A percentile compares a stretch with the other conserved stretches of the same genome.
phyloP scores from a whole-genome alignment of 2,888 invertebrate species.

The Ochropacha duplaris region DNA sequence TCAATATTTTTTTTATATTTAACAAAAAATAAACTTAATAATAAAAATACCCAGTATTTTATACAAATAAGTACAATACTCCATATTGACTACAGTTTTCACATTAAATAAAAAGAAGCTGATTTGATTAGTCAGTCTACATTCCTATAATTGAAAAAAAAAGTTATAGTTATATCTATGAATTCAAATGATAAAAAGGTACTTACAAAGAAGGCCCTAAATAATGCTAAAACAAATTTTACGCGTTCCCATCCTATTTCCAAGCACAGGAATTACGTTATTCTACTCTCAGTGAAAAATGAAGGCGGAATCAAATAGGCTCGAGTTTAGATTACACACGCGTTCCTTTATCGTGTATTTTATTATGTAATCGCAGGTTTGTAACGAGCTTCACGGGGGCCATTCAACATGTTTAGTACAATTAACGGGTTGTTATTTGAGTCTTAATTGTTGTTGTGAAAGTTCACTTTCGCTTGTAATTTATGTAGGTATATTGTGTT shows the following conservation, averaged over 20 bases:
- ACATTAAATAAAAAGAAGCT: too few species aligned
- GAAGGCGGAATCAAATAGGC: neutral
- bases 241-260: neutral
- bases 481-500: constrained; percentile 30
- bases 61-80: too few species aligned
- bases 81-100: too few species aligned
- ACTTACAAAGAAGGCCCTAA: neutral
- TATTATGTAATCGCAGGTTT: constrained; percentile 40
- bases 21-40: too few species aligned
- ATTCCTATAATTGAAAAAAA: too few species aligned
- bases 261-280: neutral
- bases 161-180: too few species aligned
- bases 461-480: constrained; percentile 50
- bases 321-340: constrained; percentile 9
- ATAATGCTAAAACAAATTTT: neutral
- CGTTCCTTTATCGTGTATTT: constrained; percentile 41
- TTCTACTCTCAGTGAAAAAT: neutral
- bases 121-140: too few species aligned
- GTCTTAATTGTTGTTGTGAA: constrained; percentile 58
- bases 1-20: too few species aligned
- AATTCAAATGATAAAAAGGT: too few species aligned
- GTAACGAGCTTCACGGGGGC: constrained; percentile 45
- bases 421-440: constrained; percentile 57
- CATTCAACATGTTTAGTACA: constrained; percentile 53
- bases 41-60: too few species aligned